Conservation (phyloP, 2,797 vertebrate species). For the Holocentrus rufus region DNA sequence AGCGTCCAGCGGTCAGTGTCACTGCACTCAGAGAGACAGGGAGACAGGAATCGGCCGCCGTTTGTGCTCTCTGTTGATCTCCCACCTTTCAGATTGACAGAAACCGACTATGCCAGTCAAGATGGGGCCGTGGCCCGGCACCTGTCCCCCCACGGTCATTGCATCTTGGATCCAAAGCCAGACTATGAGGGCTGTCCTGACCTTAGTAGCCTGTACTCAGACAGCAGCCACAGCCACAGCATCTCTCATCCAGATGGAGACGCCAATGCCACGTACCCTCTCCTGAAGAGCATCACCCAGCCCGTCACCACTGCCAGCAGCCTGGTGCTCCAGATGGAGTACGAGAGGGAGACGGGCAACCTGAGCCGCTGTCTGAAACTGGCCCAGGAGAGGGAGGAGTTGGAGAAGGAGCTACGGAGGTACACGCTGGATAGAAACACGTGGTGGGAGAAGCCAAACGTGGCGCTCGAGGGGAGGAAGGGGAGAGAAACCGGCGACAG, state of each 20-base stretch:
- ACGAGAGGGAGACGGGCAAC: constrained; percentile 82
- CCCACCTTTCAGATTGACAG: constrained; percentile 50
- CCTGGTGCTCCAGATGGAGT: constrained; percentile 86
- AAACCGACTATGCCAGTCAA: constrained; percentile 22
- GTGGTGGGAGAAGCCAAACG: constrained; percentile 19
- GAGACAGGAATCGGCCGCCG: constrained; percentile 67
- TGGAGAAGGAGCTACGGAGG: constrained; percentile 78
- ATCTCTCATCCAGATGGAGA: constrained; percentile 27
- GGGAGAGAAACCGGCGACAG: constrained; percentile 10
- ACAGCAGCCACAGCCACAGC: constrained; percentile 49
- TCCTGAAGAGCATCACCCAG: constrained; percentile 63
- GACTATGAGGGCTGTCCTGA: constrained; percentile 55
- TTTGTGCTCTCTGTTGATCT: constrained; percentile 84
- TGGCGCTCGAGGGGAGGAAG: not conserved
- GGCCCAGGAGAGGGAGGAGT: constrained; percentile 81
- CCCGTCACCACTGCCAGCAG: constrained; percentile 70
- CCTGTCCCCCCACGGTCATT: constrained; percentile 29
- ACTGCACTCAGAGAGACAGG: constrained; percentile 62
- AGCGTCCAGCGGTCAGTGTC: constrained; percentile 73
- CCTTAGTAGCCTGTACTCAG: constrained; percentile 68
- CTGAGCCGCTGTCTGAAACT: constrained; percentile 81
- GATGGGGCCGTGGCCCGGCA: constrained; percentile 39
- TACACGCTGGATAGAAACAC: constrained; percentile 66
- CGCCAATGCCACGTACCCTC: constrained; percentile 53
- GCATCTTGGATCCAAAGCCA: constrained; percentile 40